phyloP scores from a whole-genome alignment of 2,113 vertebrate genomes.

The Varanus salvator region DNA sequence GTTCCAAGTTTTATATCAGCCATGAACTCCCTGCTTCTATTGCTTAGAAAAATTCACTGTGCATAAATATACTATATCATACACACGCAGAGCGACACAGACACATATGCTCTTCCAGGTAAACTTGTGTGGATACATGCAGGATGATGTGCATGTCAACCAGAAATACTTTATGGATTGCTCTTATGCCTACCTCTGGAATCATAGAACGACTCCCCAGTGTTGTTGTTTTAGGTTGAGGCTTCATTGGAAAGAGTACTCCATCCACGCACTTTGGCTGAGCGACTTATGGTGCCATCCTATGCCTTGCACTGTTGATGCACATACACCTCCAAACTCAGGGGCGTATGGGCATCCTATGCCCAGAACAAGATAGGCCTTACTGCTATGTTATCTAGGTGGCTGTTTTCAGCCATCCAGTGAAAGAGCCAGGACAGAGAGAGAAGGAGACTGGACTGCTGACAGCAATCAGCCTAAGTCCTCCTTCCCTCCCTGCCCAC shows the following conservation, averaged over 20 bases:
- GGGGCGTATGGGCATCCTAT: too few relatives aligned
- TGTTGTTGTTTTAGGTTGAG: background rate
- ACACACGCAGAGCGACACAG: background rate
- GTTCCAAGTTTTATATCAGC: background rate
- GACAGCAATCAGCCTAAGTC: too few relatives aligned
- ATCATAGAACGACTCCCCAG: too few relatives aligned
- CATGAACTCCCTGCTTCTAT: background rate
- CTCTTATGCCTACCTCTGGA: background rate
- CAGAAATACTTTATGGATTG: background rate
- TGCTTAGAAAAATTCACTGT: background rate
- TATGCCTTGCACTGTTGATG: too few relatives aligned
- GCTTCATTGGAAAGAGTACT: background rate
- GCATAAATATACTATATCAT: background rate
- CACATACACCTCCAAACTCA: too few relatives aligned
- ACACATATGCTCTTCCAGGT: too few relatives aligned
- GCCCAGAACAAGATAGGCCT: too few relatives aligned
- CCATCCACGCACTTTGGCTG: background rate
- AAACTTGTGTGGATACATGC: background rate
- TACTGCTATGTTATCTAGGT: too few relatives aligned
- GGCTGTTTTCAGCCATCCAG: too few relatives aligned
- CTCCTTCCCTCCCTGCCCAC: too few relatives aligned
- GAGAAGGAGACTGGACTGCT: too few relatives aligned
- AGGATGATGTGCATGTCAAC: background rate
- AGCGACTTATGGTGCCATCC: background rate
- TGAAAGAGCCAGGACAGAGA: too few relatives aligned